Percentiles rank a stretch among this genome's conserved stretches.
phyloP scores from a whole-genome alignment of 2,888 invertebrate species.

The Priocnemis perturbator region DNA sequence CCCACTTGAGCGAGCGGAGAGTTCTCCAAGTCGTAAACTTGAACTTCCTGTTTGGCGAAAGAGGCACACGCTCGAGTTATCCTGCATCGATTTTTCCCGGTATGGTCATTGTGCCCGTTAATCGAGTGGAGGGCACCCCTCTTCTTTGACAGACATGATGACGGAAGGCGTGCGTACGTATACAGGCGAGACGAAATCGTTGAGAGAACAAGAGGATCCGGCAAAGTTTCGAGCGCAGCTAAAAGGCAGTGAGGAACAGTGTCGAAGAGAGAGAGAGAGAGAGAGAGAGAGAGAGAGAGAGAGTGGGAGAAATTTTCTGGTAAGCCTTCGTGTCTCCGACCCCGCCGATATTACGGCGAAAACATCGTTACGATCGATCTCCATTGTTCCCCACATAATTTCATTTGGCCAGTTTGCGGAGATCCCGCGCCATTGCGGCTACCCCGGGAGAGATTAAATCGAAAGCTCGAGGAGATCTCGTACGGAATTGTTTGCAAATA shows the following conservation, averaged over 20 bases:
- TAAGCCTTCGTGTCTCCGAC: background rate
- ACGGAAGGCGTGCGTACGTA: background rate
- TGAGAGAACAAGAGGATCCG: background rate
- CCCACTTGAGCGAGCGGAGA: background rate
- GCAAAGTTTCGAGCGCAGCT: background rate
- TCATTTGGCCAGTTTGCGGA: conserved; percentile 28
- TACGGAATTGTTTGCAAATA: conserved; percentile 43
- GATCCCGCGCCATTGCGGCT: conserved; percentile 16
- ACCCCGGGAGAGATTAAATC: conserved; percentile 29
- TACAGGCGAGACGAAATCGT: background rate
- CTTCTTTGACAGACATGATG: background rate
- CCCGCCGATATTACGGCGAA: conserved; percentile 20
- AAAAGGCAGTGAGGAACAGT: background rate
- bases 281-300: background rate
- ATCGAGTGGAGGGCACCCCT: background rate
- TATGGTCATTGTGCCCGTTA: conserved; percentile 2
- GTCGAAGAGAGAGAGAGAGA: background rate
- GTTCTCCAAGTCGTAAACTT: conserved; percentile 3
- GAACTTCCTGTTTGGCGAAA: background rate
- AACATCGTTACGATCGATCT: conserved; percentile 39
- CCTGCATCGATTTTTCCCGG: conserved; percentile 2
- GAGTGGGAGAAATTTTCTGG: conserved; percentile 8
- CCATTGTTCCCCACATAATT: conserved; percentile 32
- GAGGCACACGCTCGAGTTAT: background rate
- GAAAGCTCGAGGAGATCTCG: conserved; percentile 23